Evolutionary conservation across 2,888 invertebrate species (phyloP).

Genomic region (Endotricha flammealis): DNA sequence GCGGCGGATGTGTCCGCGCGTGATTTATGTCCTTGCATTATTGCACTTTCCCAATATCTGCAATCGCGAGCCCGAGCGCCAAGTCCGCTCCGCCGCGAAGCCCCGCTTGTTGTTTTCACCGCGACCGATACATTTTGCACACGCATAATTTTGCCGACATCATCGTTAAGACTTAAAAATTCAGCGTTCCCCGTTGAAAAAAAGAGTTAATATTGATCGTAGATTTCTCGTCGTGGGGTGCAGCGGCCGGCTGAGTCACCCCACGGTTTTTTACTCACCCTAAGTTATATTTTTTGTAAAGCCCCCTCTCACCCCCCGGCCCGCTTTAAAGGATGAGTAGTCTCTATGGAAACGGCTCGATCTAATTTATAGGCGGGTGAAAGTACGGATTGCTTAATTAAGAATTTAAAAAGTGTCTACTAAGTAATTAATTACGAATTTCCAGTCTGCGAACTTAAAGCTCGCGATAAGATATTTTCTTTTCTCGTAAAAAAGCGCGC

Average conservation of each 20-base stretch:
- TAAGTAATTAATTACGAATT: slow-evolving; percentile 73
- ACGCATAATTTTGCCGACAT: slow-evolving; percentile 32
- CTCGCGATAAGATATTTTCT: slow-evolving; percentile 43
- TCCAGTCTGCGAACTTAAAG: slow-evolving; percentile 47
- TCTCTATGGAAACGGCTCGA: slow-evolving; percentile 79
- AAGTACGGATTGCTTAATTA: slow-evolving; percentile 78
- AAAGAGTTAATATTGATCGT: slow-evolving; percentile 80
- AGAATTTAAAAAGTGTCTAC: slow-evolving; percentile 76
- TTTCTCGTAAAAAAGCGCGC: slow-evolving; percentile 34
- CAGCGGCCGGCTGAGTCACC: slow-evolving; percentile 79
- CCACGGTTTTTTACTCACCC: slow-evolving; percentile 80
- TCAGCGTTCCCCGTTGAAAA: slow-evolving; percentile 72
- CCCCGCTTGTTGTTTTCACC: too few relatives aligned
- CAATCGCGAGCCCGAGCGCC: slow-evolving; percentile 13
- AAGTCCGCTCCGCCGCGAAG: too few relatives aligned
- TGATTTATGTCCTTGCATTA: slow-evolving; percentile 47
- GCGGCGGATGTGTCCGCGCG: slow-evolving; percentile 10
- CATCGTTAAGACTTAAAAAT: slow-evolving; percentile 61
- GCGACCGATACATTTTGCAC: slow-evolving; percentile 36
- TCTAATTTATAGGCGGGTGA: slow-evolving; percentile 78
- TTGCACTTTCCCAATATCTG: slow-evolving; percentile 36
- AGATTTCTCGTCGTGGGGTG: slow-evolving; percentile 78
- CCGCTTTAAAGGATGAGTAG: slow-evolving; percentile 79
- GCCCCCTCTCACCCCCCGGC: slow-evolving; percentile 61
- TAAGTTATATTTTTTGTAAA: slow-evolving; percentile 79